Percentiles rank a stretch among this genome's conserved stretches.
These are phyloP conservation scores for Lissocephala sabroskyi DNA, from an alignment of 2,888 invertebrate species.

Conservation along the genomic window DNA sequence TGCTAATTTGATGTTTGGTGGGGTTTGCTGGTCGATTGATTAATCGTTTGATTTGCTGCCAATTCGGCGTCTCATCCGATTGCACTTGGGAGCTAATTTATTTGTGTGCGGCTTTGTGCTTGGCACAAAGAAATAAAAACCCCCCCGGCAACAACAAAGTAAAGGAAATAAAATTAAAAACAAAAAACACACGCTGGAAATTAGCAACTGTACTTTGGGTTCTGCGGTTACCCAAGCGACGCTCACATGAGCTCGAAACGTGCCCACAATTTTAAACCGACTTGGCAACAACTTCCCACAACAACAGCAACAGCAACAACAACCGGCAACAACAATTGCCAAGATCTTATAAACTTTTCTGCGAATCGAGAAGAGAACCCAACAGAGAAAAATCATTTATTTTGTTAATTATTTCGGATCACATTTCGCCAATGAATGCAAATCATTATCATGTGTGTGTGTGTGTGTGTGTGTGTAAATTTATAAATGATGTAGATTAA, in stretches of 20 bases:
- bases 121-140: no score
- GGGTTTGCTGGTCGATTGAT: no score
- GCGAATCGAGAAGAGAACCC: not conserved
- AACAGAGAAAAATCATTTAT: slow-evolving; percentile 23
- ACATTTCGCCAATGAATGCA: slow-evolving; percentile 32
- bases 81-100: no score
- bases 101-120: no score
- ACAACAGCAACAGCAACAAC: no score
- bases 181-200: not conserved
- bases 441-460: slow-evolving; percentile 14
- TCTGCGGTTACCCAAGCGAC: not conserved
- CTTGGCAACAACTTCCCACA: no score
- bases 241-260: not conserved
- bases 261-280: not conserved
- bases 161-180: not conserved
- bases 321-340: no score
- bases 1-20: no score
- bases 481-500: no score
- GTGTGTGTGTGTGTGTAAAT: no score
- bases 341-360: not conserved
- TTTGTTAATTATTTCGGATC: slow-evolving; percentile 44
- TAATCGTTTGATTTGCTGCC: no score
- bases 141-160: not conserved
- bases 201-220: not conserved
- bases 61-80: no score